Percentiles rank a stretch among this genome's conserved stretches.
Conservation (phyloP, 1,140 invertebrate genomes). For the Galendromus occidentalis region DNA sequence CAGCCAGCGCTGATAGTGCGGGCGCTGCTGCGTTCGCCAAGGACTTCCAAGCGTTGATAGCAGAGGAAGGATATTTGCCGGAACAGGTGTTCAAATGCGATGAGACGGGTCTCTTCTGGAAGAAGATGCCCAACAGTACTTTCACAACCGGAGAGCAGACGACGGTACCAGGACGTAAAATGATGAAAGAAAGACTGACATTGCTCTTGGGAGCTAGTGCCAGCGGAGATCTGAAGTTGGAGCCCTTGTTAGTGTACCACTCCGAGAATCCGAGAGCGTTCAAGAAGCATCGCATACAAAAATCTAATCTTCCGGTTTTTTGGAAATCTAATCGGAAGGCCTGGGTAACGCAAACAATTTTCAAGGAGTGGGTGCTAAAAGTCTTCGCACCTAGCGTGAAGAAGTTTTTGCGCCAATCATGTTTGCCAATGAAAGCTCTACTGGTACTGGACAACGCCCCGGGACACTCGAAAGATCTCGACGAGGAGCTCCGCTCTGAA, state of each 20-base stretch:
- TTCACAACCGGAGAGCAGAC: constrained; percentile 16
- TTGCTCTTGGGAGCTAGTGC: constrained; percentile 13
- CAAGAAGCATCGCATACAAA: no score
- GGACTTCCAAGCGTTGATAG: no score
- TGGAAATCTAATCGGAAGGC: no score
- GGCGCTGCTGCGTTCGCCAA: no score
- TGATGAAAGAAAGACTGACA: constrained; percentile 11
- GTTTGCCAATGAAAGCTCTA: constrained; percentile 15
- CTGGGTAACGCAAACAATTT: no score
- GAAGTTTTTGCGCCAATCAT: constrained; percentile 16
- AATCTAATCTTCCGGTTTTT: no score
- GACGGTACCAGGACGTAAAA: constrained; percentile 11
- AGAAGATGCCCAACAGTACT: constrained; percentile 20
- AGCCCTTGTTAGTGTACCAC: no score
- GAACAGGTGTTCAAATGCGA: constrained; percentile 15
- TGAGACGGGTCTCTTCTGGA: constrained; percentile 16
- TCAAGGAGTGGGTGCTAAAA: constrained; percentile 25
- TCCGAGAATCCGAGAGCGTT: no score
- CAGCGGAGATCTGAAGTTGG: no score
- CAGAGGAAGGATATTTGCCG: not conserved
- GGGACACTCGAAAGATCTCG: constrained; percentile 11
- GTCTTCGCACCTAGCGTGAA: constrained; percentile 16
- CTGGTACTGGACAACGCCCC: constrained; percentile 15
- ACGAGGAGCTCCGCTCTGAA: not conserved
- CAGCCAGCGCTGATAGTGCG: no score